A percentile compares a stretch with the other conserved stretches of the same genome.
Evolutionary conservation across 2,113 vertebrate species (phyloP).

Genomic region (Excalfactoria chinensis): DNA sequence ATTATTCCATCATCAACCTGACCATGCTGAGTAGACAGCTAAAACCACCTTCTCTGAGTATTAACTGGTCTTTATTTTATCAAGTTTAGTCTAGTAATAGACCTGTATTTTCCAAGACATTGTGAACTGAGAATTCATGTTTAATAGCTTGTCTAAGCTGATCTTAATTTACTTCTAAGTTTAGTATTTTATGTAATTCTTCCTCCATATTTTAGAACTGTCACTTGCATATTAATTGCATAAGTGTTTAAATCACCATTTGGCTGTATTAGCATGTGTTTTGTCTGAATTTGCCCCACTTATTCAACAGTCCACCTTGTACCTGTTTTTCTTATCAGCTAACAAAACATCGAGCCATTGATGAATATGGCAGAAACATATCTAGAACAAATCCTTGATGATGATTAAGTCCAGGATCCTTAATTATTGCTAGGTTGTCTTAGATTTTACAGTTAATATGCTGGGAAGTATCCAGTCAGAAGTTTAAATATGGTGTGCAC

Average conservation of each 20-base stretch:
- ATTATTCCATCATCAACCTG: not conserved
- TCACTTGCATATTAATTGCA: not conserved
- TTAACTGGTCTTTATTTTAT: not conserved
- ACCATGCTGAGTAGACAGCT: fast-evolving
- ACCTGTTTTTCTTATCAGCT: not conserved
- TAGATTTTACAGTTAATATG: not conserved
- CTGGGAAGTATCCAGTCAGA: not conserved
- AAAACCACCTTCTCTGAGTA: not conserved
- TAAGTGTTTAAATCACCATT: not conserved
- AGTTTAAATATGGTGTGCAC: not conserved
- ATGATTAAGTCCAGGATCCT: not conserved
- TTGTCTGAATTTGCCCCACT: not conserved
- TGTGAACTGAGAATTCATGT: not conserved
- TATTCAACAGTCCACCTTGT: not conserved
- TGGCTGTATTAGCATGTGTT: not conserved
- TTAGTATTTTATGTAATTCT: not conserved
- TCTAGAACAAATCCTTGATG: not conserved
- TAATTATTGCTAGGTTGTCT: not conserved
- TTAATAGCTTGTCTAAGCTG: not conserved
- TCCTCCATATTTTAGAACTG: not conserved
- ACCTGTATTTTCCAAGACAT: not conserved
- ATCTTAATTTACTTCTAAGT: not conserved
- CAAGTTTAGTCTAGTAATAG: not conserved
- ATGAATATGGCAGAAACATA: not conserved
- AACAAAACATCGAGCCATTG: not conserved